phyloP scores from a whole-genome alignment of 2,888 invertebrate genomes.

The Hypercompe scribonia region DNA sequence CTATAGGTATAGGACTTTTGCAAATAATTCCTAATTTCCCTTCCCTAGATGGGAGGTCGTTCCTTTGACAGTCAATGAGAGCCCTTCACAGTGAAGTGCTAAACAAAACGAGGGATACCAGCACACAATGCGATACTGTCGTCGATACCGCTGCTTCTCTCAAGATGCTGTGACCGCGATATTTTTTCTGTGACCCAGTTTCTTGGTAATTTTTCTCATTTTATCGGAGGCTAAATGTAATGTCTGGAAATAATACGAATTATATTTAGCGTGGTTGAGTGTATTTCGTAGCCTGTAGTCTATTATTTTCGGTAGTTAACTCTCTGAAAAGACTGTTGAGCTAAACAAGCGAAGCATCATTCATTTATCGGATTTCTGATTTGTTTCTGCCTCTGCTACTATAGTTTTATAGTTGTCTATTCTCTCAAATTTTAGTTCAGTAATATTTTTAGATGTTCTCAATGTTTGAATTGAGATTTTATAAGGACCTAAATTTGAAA shows the following conservation, averaged over 20 bases:
- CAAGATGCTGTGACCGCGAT: constrained; percentile 67
- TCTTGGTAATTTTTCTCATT: constrained; percentile 40
- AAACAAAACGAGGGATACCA: constrained; percentile 73
- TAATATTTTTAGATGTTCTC: neutral
- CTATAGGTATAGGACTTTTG: neutral
- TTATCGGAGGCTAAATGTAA: constrained; percentile 11
- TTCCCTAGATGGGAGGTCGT: constrained; percentile 42
- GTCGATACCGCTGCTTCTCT: constrained; percentile 57
- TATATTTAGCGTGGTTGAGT: constrained; percentile 8
- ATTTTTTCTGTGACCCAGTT: constrained; percentile 73
- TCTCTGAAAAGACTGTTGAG: neutral
- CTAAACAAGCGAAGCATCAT: neutral
- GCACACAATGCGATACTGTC: constrained; percentile 53
- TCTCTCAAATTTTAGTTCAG: neutral
- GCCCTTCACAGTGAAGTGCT: constrained; percentile 62
- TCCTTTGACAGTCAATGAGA: constrained; percentile 63
- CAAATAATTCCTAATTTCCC: constrained; percentile 50
- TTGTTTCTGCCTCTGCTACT: neutral
- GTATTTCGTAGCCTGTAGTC: neutral
- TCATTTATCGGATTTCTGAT: neutral
- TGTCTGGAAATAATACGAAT: constrained; percentile 8
- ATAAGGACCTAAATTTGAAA: neutral
- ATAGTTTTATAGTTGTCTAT: neutral
- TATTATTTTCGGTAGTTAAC: neutral
- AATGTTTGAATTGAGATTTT: neutral